Conservation (phyloP, 2,888 invertebrate genomes). For the Pristionchus arcanus region DNA sequence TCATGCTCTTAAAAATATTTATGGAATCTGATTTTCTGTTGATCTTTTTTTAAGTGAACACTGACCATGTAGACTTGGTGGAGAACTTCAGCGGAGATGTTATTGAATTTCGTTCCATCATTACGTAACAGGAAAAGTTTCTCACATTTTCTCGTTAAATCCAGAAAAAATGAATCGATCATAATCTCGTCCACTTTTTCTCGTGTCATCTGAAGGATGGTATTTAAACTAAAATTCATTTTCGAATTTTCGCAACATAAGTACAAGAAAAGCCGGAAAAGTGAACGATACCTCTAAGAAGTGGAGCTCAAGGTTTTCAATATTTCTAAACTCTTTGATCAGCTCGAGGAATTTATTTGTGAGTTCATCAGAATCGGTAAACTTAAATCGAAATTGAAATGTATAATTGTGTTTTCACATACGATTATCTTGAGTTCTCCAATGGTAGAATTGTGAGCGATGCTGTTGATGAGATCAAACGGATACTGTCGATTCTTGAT, state of each 20-base stretch:
- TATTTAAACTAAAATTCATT: background rate
- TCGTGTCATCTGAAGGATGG: background rate
- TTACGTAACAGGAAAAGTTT: background rate
- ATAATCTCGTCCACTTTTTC: background rate
- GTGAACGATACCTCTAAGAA: background rate
- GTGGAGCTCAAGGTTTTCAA: background rate
- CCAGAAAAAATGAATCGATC: background rate
- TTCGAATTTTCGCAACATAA: background rate
- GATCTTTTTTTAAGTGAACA: background rate
- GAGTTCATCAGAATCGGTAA: background rate
- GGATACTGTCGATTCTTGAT: too few species aligned
- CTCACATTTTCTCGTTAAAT: background rate
- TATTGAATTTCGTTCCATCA: background rate
- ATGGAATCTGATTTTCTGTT: too few species aligned
- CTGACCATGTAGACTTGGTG: background rate
- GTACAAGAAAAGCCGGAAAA: background rate
- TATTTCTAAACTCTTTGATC: background rate
- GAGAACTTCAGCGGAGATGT: background rate
- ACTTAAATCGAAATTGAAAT: background rate
- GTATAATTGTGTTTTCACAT: background rate
- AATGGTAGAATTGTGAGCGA: background rate
- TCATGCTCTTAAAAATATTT: background rate
- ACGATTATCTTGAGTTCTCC: background rate
- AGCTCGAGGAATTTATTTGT: background rate
- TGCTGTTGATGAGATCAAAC: background rate